Percentiles rank a stretch among this genome's conserved stretches.
Conservation (phyloP, 2,888 invertebrate species). For the Polietes domitor region DNA sequence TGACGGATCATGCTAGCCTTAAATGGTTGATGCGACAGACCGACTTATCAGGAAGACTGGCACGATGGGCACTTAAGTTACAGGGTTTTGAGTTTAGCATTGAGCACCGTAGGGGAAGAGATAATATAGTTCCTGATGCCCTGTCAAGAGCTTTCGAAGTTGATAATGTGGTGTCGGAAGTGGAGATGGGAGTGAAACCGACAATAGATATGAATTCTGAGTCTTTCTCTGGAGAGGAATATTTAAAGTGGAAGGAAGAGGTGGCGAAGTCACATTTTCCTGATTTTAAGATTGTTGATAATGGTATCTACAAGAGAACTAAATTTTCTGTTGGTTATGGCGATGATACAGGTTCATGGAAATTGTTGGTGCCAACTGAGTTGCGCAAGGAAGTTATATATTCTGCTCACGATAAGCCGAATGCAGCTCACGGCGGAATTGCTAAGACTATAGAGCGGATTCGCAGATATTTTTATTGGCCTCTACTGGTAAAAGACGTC, state of each 20-base stretch:
- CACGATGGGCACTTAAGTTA: constrained; percentile 65
- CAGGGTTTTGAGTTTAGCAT: constrained; percentile 34
- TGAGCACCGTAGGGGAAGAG: constrained; percentile 14
- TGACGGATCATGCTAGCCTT: constrained; percentile 70
- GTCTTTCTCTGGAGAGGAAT: constrained; percentile 29
- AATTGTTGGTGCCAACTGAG: no score
- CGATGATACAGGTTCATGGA: no score
- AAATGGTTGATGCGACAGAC: constrained; percentile 70
- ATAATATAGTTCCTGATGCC: constrained; percentile 36
- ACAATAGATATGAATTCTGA: no score
- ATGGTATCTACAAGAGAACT: constrained; percentile 30
- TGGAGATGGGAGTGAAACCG: no score
- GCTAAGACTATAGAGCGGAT: no score
- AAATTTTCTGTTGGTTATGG: constrained; percentile 31
- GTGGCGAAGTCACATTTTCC: no score
- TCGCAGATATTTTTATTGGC: no score
- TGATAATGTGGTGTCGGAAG: constrained; percentile 35
- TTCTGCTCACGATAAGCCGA: no score
- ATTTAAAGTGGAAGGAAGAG: constrained; percentile 1
- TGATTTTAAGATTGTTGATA: no score
- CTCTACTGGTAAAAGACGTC: no score
- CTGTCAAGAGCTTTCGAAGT: not conserved
- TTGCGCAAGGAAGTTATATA: no score
- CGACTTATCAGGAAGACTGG: constrained; percentile 70
- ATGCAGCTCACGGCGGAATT: no score